These are phyloP conservation scores for Patella vulgata DNA, from an alignment of 1,140 invertebrate species.

Conservation along the genomic window DNA sequence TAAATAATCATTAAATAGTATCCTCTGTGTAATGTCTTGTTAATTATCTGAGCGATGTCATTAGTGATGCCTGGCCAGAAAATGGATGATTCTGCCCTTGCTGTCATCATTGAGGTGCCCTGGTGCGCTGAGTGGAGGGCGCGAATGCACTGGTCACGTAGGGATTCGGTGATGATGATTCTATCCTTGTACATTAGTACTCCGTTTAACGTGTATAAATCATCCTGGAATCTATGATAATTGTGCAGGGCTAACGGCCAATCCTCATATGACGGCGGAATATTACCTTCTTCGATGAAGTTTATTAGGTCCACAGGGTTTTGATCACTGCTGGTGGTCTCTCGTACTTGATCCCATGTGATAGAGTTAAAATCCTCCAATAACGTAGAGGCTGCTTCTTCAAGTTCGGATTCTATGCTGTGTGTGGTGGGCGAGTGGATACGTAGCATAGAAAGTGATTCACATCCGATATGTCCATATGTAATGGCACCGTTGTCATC, in stretches of 20 bases:
- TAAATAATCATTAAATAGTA: no score
- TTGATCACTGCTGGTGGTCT: conserved; percentile 26
- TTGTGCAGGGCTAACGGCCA: conserved; percentile 6
- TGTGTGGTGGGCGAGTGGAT: no score
- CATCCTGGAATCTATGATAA: conserved; percentile 22
- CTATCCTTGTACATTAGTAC: conserved; percentile 29
- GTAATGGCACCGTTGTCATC: conserved; percentile 24
- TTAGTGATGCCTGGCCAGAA: no score
- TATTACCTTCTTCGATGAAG: conserved; percentile 20
- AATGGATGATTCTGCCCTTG: conserved; percentile 35
- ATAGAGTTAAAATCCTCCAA: conserved; percentile 4
- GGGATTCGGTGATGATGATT: conserved; percentile 17
- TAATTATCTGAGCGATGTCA: no score
- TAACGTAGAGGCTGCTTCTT: neutral
- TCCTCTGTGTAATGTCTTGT: no score
- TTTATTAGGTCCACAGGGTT: conserved; percentile 11
- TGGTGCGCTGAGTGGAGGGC: conserved; percentile 37
- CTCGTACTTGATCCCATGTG: conserved; percentile 27
- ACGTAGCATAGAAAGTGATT: no score
- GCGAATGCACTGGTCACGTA: conserved; percentile 5
- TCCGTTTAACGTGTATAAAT: conserved; percentile 21
- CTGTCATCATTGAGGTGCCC: conserved; percentile 32
- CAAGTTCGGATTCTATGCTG: neutral
- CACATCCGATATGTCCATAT: no score
- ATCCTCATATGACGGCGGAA: conserved; percentile 20